phyloP scores from a whole-genome alignment of 1,140 invertebrate genomes.

The Asobara japonica region DNA sequence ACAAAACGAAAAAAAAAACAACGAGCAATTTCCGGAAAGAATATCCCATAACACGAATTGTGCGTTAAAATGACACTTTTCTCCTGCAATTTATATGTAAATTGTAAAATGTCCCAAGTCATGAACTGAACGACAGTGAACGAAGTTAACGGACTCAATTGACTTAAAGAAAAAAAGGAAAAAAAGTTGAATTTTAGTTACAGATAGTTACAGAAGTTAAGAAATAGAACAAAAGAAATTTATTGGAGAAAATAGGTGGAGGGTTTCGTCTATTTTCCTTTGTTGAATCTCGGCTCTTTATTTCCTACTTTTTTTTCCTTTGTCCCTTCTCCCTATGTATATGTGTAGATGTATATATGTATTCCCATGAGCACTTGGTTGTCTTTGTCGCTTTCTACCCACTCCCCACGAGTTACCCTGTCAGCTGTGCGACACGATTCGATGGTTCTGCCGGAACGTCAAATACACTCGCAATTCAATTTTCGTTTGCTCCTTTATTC shows the following conservation, averaged over 20 bases:
- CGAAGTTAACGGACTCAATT: too few relatives aligned
- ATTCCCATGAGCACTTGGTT: not conserved
- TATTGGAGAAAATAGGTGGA: not conserved
- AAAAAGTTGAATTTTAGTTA: not conserved
- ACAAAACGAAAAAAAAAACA: too few relatives aligned
- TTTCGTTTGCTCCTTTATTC: not conserved
- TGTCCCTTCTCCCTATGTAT: not conserved
- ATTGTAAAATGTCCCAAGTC: too few relatives aligned
- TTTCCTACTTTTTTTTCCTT: not conserved
- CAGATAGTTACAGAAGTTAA: not conserved
- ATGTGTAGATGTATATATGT: not conserved
- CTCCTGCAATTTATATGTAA: too few relatives aligned
- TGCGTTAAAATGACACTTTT: too few relatives aligned
- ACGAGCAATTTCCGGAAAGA: too few relatives aligned
- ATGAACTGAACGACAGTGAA: too few relatives aligned
- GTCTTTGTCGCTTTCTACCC: slow-evolving; percentile 11
- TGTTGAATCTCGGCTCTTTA: not conserved
- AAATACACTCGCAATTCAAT: slow-evolving; percentile 2
- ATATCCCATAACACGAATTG: too few relatives aligned
- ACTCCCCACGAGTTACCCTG: not conserved
- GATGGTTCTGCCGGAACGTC: slow-evolving; percentile 14
- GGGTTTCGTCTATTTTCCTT: slow-evolving; percentile 8
- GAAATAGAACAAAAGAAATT: not conserved
- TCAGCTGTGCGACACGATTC: slow-evolving; percentile 6
- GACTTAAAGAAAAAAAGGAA: not conserved